phyloP scores from a whole-genome alignment of 2,797 vertebrate species.

The Thamnophis elegans region DNA sequence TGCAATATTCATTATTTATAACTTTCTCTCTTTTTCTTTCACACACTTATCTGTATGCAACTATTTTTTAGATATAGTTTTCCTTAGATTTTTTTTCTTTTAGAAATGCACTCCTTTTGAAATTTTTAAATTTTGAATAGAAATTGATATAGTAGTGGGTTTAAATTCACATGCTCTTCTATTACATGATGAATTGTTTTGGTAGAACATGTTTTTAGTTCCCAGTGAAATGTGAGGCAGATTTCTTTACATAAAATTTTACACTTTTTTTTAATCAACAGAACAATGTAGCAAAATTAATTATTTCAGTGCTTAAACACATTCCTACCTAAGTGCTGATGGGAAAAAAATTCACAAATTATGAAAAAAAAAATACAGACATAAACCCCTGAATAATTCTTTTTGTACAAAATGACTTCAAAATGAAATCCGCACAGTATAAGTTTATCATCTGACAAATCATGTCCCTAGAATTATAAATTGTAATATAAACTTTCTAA shows the following conservation, averaged over 20 bases:
- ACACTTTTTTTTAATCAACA: conserved; percentile 2
- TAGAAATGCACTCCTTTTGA: neutral
- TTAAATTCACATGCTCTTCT: neutral
- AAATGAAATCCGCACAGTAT: conserved; percentile 26
- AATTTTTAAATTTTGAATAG: neutral
- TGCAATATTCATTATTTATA: neutral
- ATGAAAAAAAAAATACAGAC: neutral
- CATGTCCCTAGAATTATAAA: neutral
- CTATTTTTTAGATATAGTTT: neutral
- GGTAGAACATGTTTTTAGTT: neutral
- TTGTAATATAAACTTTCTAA: conserved; percentile 22
- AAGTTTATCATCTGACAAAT: conserved; percentile 36
- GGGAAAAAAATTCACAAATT: neutral
- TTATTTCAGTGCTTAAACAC: conserved; percentile 5
- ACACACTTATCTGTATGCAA: neutral
- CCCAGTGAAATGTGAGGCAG: neutral
- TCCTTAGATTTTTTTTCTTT: neutral
- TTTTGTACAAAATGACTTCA: conserved; percentile 24
- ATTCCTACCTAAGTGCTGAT: neutral
- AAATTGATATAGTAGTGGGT: neutral
- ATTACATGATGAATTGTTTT: neutral
- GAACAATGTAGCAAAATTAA: neutral
- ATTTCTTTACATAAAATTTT: neutral
- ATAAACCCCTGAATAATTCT: neutral
- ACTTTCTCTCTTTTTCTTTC: neutral